Evolutionary conservation across 2,797 vertebrate genomes (phyloP).

Genomic region (Hypotaenidia okinawae): DNA sequence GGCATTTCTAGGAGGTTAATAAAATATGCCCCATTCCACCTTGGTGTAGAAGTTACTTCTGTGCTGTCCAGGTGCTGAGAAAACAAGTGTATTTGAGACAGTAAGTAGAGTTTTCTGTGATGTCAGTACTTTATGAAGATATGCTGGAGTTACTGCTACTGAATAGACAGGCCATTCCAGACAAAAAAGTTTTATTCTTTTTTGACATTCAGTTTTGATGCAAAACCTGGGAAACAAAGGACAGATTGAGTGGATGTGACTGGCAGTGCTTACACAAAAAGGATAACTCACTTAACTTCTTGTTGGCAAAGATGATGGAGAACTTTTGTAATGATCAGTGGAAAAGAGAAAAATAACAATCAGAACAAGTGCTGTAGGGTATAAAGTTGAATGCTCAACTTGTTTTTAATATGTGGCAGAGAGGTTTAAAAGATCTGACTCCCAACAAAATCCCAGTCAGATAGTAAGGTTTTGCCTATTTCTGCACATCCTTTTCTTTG

Average conservation of each 20-base stretch:
- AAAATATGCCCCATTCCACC: neutral
- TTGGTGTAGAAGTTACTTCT: neutral
- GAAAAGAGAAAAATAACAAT: neutral
- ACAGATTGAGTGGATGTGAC: neutral
- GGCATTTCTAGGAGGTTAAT: neutral
- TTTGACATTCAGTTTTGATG: neutral
- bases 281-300: neutral
- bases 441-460: neutral
- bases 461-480: neutral
- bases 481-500: neutral
- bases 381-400: neutral
- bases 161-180: neutral
- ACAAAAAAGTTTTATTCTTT: neutral
- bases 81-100: neutral
- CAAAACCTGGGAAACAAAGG: neutral
- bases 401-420: neutral
- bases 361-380: neutral
- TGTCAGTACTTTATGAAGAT: neutral
- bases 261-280: neutral
- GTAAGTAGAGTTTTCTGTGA: neutral
- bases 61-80: neutral
- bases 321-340: neutral
- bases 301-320: slow-evolving; percentile 19
- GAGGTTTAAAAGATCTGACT: neutral
- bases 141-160: neutral